A percentile compares a stretch with the other conserved stretches of the same genome.
Evolutionary conservation across 1,140 invertebrate species (phyloP).

Genomic region (Thaumatotibia leucotreta): DNA sequence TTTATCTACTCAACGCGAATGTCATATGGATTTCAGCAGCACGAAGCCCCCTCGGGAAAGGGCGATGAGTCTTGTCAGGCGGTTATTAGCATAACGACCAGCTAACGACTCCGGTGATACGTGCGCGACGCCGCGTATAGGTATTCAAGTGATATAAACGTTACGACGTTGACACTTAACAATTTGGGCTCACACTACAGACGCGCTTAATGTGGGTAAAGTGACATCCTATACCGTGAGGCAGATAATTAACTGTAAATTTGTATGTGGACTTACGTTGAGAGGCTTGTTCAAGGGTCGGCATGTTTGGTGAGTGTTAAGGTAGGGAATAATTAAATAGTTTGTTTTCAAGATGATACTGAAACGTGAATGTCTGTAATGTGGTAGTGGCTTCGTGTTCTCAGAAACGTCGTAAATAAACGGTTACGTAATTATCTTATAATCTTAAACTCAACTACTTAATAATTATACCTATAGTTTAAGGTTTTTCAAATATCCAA

Average conservation of each 20-base stretch:
- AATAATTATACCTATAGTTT: too few species aligned
- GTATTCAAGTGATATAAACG: slow-evolving; percentile 12
- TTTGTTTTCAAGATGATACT: too few species aligned
- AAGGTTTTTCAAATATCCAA: too few species aligned
- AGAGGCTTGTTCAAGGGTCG: neutral
- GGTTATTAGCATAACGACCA: slow-evolving; percentile 37
- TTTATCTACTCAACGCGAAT: neutral
- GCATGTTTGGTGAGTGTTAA: too few species aligned
- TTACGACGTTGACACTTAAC: slow-evolving; percentile 9
- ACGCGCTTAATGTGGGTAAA: neutral
- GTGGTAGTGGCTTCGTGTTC: too few species aligned
- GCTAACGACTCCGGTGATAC: slow-evolving; percentile 26
- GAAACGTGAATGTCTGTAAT: too few species aligned
- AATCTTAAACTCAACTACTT: too few species aligned
- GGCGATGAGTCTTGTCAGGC: slow-evolving; percentile 17
- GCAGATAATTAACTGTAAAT: neutral
- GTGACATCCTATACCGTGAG: neutral
- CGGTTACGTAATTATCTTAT: too few species aligned
- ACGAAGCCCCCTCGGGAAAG: slow-evolving; percentile 11
- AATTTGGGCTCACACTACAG: neutral
- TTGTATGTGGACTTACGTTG: neutral
- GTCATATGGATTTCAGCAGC: slow-evolving; percentile 17
- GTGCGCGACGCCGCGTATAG: slow-evolving; percentile 21
- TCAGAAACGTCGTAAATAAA: too few species aligned
- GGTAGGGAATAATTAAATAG: too few species aligned